A percentile compares a stretch with the other conserved stretches of the same genome.
These are phyloP conservation scores for Plebejus melissa DNA, from an alignment of 2,888 invertebrate species.

Conservation along the genomic window DNA sequence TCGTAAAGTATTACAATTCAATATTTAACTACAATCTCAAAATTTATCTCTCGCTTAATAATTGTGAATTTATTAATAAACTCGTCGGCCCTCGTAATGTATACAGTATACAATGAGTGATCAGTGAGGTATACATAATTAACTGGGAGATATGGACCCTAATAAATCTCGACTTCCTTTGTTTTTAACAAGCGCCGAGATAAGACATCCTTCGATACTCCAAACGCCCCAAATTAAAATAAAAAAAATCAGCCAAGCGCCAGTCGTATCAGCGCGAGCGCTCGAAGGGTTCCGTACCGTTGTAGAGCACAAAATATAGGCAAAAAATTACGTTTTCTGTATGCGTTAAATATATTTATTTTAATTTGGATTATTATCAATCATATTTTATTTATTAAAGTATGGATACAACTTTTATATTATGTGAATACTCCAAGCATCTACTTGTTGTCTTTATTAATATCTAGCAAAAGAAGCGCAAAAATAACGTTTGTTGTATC, in stretches of 20 bases:
- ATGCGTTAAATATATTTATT: background rate
- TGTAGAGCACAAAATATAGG: too few relatives aligned
- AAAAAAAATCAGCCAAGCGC: background rate
- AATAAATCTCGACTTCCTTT: slow-evolving; percentile 46
- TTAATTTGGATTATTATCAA: too few relatives aligned
- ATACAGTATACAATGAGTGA: slow-evolving; percentile 15
- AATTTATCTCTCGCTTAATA: slow-evolving; percentile 14
- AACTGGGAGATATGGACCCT: slow-evolving; percentile 36
- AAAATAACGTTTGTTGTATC: too few relatives aligned
- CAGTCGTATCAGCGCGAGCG: background rate
- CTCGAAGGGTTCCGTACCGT: background rate
- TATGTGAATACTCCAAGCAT: too few relatives aligned
- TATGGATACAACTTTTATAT: too few relatives aligned
- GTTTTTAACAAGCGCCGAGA: slow-evolving; percentile 51
- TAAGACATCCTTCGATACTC: slow-evolving; percentile 45
- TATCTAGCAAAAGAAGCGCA: too few relatives aligned
- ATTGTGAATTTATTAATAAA: slow-evolving; percentile 22
- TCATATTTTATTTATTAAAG: too few relatives aligned
- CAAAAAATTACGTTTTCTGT: too few relatives aligned
- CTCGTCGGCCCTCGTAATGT: slow-evolving; percentile 9
- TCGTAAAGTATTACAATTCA: background rate
- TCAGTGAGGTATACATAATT: slow-evolving; percentile 33
- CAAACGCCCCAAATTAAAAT: slow-evolving; percentile 37
- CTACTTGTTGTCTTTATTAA: too few relatives aligned
- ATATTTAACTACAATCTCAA: background rate